These are phyloP conservation scores for Daubentonia madagascariensis DNA, from an alignment of 2,113 vertebrate species.

Conservation along the genomic window DNA sequence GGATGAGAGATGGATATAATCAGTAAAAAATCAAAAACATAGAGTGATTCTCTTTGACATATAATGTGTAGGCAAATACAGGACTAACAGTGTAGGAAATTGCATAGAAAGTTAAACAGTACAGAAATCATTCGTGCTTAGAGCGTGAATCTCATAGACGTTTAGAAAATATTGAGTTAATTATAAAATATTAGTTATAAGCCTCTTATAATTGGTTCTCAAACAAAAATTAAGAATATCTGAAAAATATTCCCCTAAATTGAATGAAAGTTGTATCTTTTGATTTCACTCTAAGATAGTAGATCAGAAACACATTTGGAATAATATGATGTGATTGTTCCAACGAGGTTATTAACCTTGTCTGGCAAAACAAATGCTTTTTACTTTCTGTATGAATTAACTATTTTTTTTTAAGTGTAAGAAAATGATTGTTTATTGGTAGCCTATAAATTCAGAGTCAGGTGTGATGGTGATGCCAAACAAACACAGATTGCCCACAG, in stretches of 20 bases:
- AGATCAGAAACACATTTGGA: not conserved
- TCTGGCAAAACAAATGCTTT: not conserved
- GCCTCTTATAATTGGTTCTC: not conserved
- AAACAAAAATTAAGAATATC: not conserved
- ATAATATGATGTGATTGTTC: not conserved
- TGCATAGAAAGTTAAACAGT: not conserved
- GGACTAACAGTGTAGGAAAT: not conserved
- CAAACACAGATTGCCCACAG: no score
- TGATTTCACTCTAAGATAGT: not conserved
- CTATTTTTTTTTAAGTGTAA: no score
- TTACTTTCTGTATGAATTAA: not conserved
- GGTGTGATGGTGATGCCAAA: no score
- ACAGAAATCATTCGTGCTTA: not conserved
- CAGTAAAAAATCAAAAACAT: not conserved
- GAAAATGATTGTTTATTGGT: no score
- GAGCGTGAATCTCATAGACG: not conserved
- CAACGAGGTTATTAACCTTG: not conserved
- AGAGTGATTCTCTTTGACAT: not conserved
- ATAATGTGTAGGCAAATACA: not conserved
- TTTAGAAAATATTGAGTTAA: slow-evolving; percentile 10
- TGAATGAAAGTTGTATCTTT: not conserved
- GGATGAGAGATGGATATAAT: not conserved
- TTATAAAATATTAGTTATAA: slow-evolving; percentile 30
- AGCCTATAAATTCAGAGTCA: no score
- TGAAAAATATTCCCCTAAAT: not conserved